Evolutionary conservation across 2,113 vertebrate genomes (phyloP).

Genomic region (Osmerus mordax): DNA sequence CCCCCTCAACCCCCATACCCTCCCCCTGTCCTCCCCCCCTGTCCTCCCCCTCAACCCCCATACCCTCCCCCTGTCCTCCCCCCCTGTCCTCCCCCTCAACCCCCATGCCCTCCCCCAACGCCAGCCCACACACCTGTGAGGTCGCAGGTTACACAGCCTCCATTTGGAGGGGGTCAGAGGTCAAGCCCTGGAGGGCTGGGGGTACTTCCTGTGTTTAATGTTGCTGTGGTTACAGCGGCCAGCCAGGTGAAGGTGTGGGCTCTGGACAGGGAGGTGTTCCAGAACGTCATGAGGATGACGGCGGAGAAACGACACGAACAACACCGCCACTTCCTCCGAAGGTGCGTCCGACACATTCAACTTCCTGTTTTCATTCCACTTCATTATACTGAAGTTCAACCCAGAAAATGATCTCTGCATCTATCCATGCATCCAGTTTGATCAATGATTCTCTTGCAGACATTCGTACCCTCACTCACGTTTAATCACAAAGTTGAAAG

Average conservation of each 20-base stretch:
- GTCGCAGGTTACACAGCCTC: conserved; percentile 19
- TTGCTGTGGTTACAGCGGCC: conserved; percentile 72
- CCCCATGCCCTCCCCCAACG: not conserved
- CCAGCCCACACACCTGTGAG: conserved; percentile 3
- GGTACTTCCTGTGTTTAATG: conserved; percentile 23
- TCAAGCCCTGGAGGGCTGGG: not conserved
- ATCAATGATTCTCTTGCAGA: not conserved
- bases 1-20: too few relatives aligned
- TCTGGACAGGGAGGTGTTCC: conserved; percentile 88
- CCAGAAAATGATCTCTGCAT: too few relatives aligned
- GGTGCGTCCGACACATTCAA: conserved; percentile 63
- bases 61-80: too few relatives aligned
- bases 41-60: too few relatives aligned
- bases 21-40: too few relatives aligned
- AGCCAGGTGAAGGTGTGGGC: conserved; percentile 86
- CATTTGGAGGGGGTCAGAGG: not conserved
- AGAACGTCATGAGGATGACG: conserved; percentile 93
- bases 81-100: too few relatives aligned
- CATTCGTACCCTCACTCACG: not conserved
- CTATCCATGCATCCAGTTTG: not conserved
- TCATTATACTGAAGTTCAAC: too few relatives aligned
- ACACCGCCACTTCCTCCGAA: conserved; percentile 87
- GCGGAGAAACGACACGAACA: conserved; percentile 86
- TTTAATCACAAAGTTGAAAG: not conserved
- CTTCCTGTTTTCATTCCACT: not conserved